Evolutionary conservation across 2,113 vertebrate genomes (phyloP).

Genomic region (Cnemophilus loriae): DNA sequence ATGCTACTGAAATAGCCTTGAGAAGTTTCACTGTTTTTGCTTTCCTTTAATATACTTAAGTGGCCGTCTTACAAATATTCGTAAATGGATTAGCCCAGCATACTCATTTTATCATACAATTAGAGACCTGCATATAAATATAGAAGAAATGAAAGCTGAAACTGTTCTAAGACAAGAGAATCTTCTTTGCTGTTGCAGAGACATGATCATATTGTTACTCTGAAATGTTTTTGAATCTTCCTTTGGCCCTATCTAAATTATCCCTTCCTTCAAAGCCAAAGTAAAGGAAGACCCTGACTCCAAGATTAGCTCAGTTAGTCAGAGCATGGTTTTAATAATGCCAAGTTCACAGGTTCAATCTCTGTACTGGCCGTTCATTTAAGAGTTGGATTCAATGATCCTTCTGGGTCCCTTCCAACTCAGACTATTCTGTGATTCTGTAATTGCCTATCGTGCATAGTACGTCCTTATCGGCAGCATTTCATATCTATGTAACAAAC

Average conservation of each 20-base stretch:
- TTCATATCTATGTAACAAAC: background rate
- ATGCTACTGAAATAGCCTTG: background rate
- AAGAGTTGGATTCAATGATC: too few relatives aligned
- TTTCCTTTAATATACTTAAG: background rate
- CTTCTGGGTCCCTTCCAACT: background rate
- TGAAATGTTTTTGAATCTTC: background rate
- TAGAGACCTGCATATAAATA: background rate
- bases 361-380: too few relatives aligned
- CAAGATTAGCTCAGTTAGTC: background rate
- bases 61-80: background rate
- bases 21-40: background rate
- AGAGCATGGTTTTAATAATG: background rate
- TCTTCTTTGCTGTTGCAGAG: background rate
- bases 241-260: background rate
- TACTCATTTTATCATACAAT: background rate
- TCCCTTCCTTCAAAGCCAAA: background rate
- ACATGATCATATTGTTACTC: background rate
- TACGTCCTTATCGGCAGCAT: background rate
- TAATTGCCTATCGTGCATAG: background rate
- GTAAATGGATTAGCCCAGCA: background rate
- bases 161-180: background rate
- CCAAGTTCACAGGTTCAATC: background rate
- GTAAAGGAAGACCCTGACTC: background rate
- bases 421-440: background rate
- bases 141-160: background rate